Conservation (phyloP, 2,888 invertebrate genomes). For the Cryptocheilus praepositus region DNA sequence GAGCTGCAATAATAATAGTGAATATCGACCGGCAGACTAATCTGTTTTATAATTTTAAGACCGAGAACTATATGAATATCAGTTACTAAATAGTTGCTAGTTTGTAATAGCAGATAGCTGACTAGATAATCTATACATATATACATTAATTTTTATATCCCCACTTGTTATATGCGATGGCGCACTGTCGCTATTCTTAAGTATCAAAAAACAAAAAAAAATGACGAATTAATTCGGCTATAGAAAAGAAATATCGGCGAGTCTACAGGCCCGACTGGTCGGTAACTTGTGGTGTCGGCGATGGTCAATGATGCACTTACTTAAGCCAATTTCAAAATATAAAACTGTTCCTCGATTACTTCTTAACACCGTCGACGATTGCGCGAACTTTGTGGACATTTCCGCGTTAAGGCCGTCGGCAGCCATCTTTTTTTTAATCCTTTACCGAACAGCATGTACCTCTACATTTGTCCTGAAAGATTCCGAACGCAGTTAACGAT, state of each 20-base stretch:
- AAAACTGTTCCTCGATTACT: constrained; percentile 34
- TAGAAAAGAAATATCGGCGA: constrained; percentile 27
- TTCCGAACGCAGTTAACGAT: no score
- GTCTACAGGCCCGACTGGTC: constrained; percentile 33
- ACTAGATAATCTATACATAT: constrained; percentile 64
- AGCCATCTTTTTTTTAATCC: no score
- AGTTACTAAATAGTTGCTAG: constrained; percentile 66
- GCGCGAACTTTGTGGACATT: no score
- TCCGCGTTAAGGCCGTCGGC: no score
- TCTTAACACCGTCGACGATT: no score
- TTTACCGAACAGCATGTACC: no score
- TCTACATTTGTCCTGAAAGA: no score
- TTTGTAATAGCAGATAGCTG: constrained; percentile 67
- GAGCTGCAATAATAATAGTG: constrained; percentile 65
- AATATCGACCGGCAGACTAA: constrained; percentile 65
- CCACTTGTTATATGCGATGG: constrained; percentile 64
- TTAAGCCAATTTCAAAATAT: constrained; percentile 28
- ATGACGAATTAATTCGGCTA: constrained; percentile 25
- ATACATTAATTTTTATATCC: constrained; percentile 69
- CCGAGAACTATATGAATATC: constrained; percentile 66
- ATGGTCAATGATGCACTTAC: constrained; percentile 29
- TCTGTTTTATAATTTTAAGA: constrained; percentile 69
- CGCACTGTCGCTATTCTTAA: constrained; percentile 47
- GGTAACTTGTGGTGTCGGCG: constrained; percentile 29
- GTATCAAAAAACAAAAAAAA: constrained; percentile 41